phyloP scores from a whole-genome alignment of 2,113 vertebrate species.

The Neopipo cinnamomea region DNA sequence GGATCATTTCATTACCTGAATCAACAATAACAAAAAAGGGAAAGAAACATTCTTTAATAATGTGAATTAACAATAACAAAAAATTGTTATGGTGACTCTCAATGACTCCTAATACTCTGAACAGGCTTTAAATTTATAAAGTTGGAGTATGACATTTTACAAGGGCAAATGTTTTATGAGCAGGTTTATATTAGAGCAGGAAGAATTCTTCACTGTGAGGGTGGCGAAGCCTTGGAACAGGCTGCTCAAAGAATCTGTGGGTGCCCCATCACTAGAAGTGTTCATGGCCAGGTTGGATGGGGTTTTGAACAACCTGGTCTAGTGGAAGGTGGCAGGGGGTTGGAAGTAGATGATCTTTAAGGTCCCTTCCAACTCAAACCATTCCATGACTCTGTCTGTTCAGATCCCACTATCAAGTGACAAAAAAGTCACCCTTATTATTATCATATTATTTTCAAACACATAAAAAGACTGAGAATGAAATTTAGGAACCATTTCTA shows the following conservation, averaged over 20 bases:
- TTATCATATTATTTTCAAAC: neutral
- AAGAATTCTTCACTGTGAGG: neutral
- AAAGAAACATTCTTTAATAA: neutral
- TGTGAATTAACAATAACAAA: neutral
- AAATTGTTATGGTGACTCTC: neutral
- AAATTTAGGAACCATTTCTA: neutral
- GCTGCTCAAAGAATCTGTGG: neutral
- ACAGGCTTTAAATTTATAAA: neutral
- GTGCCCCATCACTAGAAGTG: neutral
- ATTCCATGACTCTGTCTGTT: neutral
- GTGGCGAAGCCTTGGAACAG: neutral
- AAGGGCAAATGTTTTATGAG: neutral
- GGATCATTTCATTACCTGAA: neutral
- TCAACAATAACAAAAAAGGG: neutral
- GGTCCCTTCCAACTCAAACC: neutral
- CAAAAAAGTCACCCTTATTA: neutral
- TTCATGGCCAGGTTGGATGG: neutral
- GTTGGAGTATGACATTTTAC: neutral
- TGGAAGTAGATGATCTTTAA: neutral
- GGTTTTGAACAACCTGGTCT: neutral
- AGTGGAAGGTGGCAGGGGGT: no score
- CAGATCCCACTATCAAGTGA: neutral
- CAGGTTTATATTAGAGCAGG: neutral
- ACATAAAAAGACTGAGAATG: neutral
- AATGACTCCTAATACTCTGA: neutral